Base-by-base conservation (phyloP, 2,888 invertebrate genomes). In the Graphium colonna region DNA sequence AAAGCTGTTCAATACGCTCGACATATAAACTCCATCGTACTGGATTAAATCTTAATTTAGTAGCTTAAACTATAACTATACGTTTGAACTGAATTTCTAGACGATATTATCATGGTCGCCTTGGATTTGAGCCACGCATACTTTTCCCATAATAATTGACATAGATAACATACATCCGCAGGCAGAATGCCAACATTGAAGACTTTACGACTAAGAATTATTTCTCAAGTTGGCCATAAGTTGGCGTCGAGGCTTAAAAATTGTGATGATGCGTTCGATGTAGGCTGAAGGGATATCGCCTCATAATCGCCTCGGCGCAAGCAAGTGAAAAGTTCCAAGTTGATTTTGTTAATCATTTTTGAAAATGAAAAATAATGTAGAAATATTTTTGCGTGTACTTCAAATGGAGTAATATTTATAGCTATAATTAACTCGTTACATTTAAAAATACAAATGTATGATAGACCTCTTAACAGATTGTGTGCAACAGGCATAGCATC, bases 1-100 rank as follows among this genome's bases (percentile, higher is more conserved):
- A 15, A 36, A 9, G 36, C 16, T 31, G 18, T 31, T 28, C 40
- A 48, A 26, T 28, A 28, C 31, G 18, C 12, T 41, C 1, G 41
- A 18, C 12, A 39, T 39, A 44, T 26, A 15, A 44, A 44, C n/a
- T 44, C 17, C 39, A 51, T 45, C 40, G 40, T 8, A 33, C 18
- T 9, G 45, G 51, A 51, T 51, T 33, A 51, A 7, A 40, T 3
- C 7, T 7, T 18, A 39, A 39, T 45, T 31, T 28, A 36, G n/a
- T 1, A 3, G 12, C 12, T 12, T 3, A 2, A n/a, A 31, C 4
- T 7, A 36, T 36, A 36, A n/a, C 1, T 12, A 36, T 13, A 36
- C 36, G 36, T 3, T n/a, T n/a, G 10, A 31, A 31, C 13, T 36
- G 12, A 36, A 12, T 36, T 1, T 36, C 21, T 5, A 21, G 21